These are phyloP conservation scores for Pteruthius melanotis DNA, from an alignment of 2,113 vertebrate species.

Conservation along the genomic window DNA sequence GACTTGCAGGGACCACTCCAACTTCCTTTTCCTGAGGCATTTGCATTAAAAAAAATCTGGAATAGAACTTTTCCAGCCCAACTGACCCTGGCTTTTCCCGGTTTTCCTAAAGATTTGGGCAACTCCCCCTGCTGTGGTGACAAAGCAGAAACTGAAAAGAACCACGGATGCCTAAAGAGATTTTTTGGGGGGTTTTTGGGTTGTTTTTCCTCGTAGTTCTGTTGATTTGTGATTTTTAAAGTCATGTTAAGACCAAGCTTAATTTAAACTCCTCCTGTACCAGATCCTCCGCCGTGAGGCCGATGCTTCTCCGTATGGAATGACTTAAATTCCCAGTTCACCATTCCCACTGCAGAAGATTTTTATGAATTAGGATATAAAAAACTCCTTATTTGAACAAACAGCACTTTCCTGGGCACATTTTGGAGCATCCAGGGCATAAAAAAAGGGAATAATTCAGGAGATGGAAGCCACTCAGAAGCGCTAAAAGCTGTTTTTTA, in stretches of 20 bases:
- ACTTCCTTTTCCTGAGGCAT: background rate
- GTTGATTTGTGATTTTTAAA: background rate
- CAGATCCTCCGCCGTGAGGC: background rate
- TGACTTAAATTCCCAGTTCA: background rate
- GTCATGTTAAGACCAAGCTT: background rate
- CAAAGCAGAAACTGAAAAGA: background rate
- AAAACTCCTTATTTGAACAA: background rate
- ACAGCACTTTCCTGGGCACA: accelerated
- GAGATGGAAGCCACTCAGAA: background rate
- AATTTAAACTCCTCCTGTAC: background rate
- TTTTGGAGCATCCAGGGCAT: background rate
- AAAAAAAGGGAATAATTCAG: background rate
- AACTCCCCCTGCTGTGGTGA: background rate
- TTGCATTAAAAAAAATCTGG: accelerated
- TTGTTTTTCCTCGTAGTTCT: background rate
- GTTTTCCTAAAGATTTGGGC: background rate
- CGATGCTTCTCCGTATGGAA: accelerated
- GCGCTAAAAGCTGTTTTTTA: background rate
- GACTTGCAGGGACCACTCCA: no score
- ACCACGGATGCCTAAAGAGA: accelerated
- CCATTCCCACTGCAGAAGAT: background rate
- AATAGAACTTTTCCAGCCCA: accelerated
- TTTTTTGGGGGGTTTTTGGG: accelerated
- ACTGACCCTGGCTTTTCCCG: background rate
- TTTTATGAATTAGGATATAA: background rate